Base-by-base conservation (phyloP, 2,888 invertebrate genomes). In the Fragum sueziense region DNA sequence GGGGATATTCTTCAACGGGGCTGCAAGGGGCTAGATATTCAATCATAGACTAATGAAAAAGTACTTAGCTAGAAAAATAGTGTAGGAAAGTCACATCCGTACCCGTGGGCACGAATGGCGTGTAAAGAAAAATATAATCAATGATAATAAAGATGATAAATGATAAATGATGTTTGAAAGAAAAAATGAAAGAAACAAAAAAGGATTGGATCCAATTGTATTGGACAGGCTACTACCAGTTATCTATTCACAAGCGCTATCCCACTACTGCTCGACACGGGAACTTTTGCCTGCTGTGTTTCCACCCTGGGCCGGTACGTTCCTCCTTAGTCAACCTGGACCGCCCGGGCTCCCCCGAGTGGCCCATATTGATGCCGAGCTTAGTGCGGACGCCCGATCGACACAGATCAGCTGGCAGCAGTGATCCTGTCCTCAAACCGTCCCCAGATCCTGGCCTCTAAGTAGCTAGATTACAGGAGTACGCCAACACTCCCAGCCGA, bases 391-490 rank as follows among this genome's bases (percentile, higher is more conserved):
- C 94, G 91, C 93, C 97, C 96, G 96, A 97, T 97, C 98, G 95
- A 96, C 97, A 96, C 95, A 94, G 94, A 93, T 87, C 92, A 93
- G 94, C 94, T 93, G 93, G 94, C 94, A 93, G 91, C 95, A 96
- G 96, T 92, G 94, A 94, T 94, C 97, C 97, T 95, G 95, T 95
- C 96, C 97, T 97, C 97, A 97, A 96, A 96, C 95, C 97, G 96
- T 97, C 96, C n/a, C 97, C 96, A 95, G 95, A 94, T 94, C 95
- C 97, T 94, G 96, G 97, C 97, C 96, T 97, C 97, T 97, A 96
- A 96, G 97, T 95, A 96, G 97, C 97, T 96, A 95, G 97, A 97
- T 98, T 98, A 98, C 97, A 98, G 97, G 97, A 97, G 97, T 95
- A 93, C 96, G 97, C 97, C 97, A 97, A 96, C 86, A 95, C 97